These are phyloP conservation scores for Eulithis prunata DNA, from an alignment of 2,888 invertebrate genomes.

Conservation along the genomic window DNA sequence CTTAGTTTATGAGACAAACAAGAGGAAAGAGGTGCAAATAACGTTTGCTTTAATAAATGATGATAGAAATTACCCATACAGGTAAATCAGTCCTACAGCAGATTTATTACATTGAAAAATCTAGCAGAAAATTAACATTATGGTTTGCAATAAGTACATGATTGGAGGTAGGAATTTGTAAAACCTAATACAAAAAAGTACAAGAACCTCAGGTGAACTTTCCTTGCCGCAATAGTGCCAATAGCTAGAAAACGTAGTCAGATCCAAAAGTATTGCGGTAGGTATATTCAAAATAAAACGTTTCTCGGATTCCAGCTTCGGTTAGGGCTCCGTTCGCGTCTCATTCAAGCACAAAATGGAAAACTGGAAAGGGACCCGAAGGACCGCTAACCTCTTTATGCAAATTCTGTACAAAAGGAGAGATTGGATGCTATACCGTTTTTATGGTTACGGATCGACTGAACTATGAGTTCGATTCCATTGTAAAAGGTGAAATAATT, in stretches of 20 bases:
- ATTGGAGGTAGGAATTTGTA: too few species aligned
- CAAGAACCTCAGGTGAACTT: too few species aligned
- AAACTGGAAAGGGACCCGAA: conserved; percentile 77
- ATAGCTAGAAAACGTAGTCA: conserved; percentile 6
- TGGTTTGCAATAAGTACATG: too few species aligned
- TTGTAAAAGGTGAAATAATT: conserved; percentile 21
- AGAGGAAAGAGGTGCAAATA: conserved; percentile 27
- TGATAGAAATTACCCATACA: conserved; percentile 10
- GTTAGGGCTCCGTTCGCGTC: conserved; percentile 60
- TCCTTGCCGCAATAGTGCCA: not conserved
- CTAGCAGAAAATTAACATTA: too few species aligned
- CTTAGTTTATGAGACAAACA: conserved; percentile 35
- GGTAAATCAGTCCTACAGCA: too few species aligned
- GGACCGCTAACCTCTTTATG: conserved; percentile 78
- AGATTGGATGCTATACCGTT: conserved; percentile 68
- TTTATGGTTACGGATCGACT: conserved; percentile 59
- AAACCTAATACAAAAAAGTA: too few species aligned
- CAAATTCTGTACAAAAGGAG: conserved; percentile 79
- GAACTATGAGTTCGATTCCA: conserved; percentile 40
- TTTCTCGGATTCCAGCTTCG: conserved; percentile 66
- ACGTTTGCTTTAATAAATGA: conserved; percentile 8
- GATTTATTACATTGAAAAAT: too few species aligned
- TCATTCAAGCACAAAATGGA: conserved; percentile 78
- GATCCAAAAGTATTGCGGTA: conserved; percentile 4
- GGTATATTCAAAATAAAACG: conserved; percentile 69